Conservation (phyloP, 2,888 invertebrate genomes). For the Xanthia togata region DNA sequence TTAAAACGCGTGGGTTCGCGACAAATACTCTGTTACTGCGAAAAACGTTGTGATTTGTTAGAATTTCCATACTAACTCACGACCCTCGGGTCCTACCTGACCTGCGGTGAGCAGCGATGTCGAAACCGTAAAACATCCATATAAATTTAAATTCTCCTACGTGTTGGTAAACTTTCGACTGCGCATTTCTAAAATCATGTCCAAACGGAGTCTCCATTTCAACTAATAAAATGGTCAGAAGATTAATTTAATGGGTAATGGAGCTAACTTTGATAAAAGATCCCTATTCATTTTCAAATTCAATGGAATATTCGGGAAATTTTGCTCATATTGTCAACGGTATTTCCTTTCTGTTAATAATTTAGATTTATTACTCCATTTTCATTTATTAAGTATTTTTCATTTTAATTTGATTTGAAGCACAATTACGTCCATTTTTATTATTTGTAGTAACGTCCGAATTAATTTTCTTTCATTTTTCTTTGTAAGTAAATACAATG, state of each 20-base stretch:
- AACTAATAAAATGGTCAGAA: conserved; percentile 36
- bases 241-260: conserved; percentile 36
- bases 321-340: conserved; percentile 38
- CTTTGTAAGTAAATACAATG: conserved; percentile 27
- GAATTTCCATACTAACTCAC: conserved; percentile 65
- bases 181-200: conserved; percentile 48
- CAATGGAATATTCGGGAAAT: conserved; percentile 33
- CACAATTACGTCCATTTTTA: conserved; percentile 18
- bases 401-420: conserved; percentile 28
- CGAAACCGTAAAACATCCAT: conserved; percentile 59
- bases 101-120: conserved; percentile 54
- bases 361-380: conserved; percentile 26
- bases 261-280: conserved; percentile 45
- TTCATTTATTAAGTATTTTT: conserved; percentile 25
- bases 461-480: conserved; percentile 16
- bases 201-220: conserved; percentile 22
- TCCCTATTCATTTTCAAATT: conserved; percentile 39
- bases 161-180: conserved; percentile 49
- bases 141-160: conserved; percentile 55
- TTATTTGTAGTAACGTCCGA: conserved; percentile 14
- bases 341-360: conserved; percentile 28
- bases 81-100: conserved; percentile 55
- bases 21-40: conserved; percentile 63
- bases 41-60: conserved; percentile 68
- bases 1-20: conserved; percentile 50